A percentile compares a stretch with the other conserved stretches of the same genome.
These are phyloP conservation scores for Micropoecilia bifurca DNA, from an alignment of 2,797 vertebrate genomes.

Conservation along the genomic window DNA sequence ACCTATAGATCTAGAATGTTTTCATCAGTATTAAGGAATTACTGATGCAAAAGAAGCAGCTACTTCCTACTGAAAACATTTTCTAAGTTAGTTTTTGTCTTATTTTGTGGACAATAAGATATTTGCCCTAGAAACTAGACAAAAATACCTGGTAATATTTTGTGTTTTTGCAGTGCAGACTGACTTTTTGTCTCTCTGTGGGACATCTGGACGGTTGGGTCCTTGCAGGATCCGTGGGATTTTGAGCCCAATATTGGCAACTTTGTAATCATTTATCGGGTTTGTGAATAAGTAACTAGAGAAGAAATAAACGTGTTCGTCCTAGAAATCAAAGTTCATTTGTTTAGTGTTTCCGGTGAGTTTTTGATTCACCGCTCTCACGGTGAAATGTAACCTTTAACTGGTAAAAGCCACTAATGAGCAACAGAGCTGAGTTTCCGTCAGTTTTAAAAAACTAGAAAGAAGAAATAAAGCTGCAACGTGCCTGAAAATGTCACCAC, in stretches of 20 bases:
- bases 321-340: constrained; percentile 62
- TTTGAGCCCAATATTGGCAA: constrained; percentile 12
- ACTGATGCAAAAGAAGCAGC: too few relatives aligned
- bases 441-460: neutral
- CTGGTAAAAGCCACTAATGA: constrained; percentile 37
- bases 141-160: too few relatives aligned
- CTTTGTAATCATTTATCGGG: constrained; percentile 64
- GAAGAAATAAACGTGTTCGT: constrained; percentile 10
- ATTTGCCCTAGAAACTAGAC: too few relatives aligned
- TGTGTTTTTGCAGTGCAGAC: constrained; percentile 4
- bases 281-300: constrained; percentile 70
- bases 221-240: constrained; percentile 38
- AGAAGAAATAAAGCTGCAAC: neutral
- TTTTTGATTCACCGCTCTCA: constrained; percentile 17
- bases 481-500: neutral
- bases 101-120: too few relatives aligned
- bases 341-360: constrained; percentile 53
- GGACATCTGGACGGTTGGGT: constrained; percentile 2
- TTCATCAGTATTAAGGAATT: too few relatives aligned
- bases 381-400: neutral
- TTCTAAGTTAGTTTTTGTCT: too few relatives aligned
- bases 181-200: neutral
- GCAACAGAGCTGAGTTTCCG: neutral
- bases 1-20: too few relatives aligned
- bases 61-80: too few relatives aligned